A percentile compares a stretch with the other conserved stretches of the same genome.
phyloP scores from a whole-genome alignment of 2,797 vertebrate genomes.

The Petrocephalus sullivani region DNA sequence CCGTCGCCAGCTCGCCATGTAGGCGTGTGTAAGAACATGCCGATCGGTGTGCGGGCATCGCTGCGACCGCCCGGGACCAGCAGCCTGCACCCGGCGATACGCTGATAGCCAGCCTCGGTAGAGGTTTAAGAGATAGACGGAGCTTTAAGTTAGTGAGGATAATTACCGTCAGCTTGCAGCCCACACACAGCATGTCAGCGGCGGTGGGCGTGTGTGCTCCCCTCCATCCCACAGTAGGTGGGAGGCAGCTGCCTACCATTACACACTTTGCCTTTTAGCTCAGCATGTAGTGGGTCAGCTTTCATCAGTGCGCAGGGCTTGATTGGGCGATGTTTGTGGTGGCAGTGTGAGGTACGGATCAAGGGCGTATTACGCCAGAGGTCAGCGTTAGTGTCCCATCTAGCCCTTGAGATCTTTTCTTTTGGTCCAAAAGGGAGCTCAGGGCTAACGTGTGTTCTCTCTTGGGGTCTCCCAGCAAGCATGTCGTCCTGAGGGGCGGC shows the following conservation, averaged over 20 bases:
- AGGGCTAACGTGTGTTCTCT: background rate
- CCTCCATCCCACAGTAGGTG: background rate
- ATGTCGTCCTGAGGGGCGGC: background rate
- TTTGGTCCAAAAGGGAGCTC: background rate
- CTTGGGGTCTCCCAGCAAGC: background rate
- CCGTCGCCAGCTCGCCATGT: background rate
- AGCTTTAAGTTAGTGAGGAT: background rate
- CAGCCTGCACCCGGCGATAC: background rate
- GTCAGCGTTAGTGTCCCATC: background rate
- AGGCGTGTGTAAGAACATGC: conserved; percentile 3
- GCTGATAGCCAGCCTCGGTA: background rate
- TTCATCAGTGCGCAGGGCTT: background rate
- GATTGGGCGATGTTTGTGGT: background rate
- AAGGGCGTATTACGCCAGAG: background rate
- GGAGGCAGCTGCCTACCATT: background rate
- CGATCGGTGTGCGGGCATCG: background rate
- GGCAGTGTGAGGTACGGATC: background rate
- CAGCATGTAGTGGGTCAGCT: background rate
- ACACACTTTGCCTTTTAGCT: background rate
- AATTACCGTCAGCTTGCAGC: background rate
- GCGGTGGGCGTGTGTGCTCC: conserved; percentile 14
- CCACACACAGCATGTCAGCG: conserved; percentile 11
- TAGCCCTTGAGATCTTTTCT: background rate
- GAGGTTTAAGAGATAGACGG: background rate
- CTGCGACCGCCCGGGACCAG: background rate